Evolutionary conservation across 92 coral and sea anemone species (phyloP).

Genomic region (Epizoanthus stellaris): DNA sequence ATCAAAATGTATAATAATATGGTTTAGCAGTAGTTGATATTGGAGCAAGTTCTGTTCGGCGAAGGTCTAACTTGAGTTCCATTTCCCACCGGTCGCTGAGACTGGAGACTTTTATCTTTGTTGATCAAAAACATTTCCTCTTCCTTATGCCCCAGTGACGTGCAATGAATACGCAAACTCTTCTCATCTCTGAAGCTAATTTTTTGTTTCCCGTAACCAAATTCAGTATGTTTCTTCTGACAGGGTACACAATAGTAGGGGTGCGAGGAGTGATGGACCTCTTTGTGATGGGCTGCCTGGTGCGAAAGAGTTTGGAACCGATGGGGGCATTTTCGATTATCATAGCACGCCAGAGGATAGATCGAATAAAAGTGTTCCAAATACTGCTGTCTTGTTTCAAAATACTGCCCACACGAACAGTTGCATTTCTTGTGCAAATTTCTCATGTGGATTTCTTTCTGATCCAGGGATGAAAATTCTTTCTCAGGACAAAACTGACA

Average conservation of each 20-base stretch:
- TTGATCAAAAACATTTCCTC: conserved; percentile 77
- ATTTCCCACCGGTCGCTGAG: conserved; percentile 23
- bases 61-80: conserved; percentile 46
- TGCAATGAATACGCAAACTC: conserved; percentile 75
- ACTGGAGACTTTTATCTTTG: conserved; percentile 42
- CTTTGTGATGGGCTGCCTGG: conserved; percentile 90
- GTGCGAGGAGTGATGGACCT: conserved; percentile 73
- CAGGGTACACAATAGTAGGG: conserved; percentile 95
- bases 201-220: conserved; percentile 50
- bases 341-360: conserved; percentile 94
- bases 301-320: conserved; percentile 81
- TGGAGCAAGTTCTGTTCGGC: conserved; percentile 77
- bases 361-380: conserved; percentile 88
- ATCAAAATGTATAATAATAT: too few relatives aligned
- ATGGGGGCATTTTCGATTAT: conserved; percentile 97
- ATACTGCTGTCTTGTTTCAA: conserved; percentile 81
- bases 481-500: conserved; percentile 95
- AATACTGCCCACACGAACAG: conserved; percentile 93
- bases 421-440: conserved; percentile 97
- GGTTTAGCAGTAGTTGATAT: conserved; percentile 67
- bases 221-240: conserved; percentile 63
- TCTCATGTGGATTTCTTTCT: conserved; percentile 92
- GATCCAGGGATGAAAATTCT: conserved; percentile 76
- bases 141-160: conserved; percentile 76
- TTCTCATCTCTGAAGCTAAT: conserved; percentile 86